phyloP scores from a whole-genome alignment of 2,113 vertebrate species.

The Sebastes fasciatus region DNA sequence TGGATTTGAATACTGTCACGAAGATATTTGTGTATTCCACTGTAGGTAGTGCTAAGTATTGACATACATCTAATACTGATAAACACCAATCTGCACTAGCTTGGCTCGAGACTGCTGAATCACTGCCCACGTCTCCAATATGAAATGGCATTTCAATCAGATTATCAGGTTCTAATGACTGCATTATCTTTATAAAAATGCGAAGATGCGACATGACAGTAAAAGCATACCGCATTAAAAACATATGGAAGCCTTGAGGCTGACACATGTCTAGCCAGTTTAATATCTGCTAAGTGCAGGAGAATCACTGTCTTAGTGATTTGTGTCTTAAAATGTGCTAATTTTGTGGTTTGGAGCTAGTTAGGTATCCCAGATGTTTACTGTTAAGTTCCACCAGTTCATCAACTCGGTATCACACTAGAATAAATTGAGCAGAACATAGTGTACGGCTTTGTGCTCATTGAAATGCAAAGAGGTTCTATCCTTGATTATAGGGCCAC shows the following conservation, averaged over 20 bases:
- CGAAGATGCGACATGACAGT: conserved; percentile 43
- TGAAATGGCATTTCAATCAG: background rate
- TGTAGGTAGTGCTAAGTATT: background rate
- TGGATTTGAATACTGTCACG: background rate
- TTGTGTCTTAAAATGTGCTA: conserved; percentile 10
- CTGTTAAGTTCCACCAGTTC: conserved; percentile 13
- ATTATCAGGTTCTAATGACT: conserved; percentile 9
- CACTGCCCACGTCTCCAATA: background rate
- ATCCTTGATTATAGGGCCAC: conserved; percentile 31
- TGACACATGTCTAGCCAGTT: conserved; percentile 32
- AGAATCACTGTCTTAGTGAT: conserved; percentile 19
- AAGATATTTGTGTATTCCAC: conserved; percentile 1
- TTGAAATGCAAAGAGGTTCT: conserved; percentile 42
- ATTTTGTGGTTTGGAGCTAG: conserved; percentile 23
- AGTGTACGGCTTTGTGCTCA: conserved; percentile 10
- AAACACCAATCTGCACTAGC: background rate
- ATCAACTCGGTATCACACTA: conserved; percentile 18
- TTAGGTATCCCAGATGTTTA: conserved; percentile 24
- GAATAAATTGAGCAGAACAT: conserved; percentile 29
- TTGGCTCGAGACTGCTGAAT: background rate
- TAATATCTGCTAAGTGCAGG: conserved; percentile 33
- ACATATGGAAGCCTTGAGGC: conserved; percentile 54
- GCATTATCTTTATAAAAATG: conserved; percentile 4
- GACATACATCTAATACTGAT: background rate
- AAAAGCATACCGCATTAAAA: conserved; percentile 31